Evolutionary conservation across 2,797 vertebrate species (phyloP).

Genomic region (Nothura maculosa): DNA sequence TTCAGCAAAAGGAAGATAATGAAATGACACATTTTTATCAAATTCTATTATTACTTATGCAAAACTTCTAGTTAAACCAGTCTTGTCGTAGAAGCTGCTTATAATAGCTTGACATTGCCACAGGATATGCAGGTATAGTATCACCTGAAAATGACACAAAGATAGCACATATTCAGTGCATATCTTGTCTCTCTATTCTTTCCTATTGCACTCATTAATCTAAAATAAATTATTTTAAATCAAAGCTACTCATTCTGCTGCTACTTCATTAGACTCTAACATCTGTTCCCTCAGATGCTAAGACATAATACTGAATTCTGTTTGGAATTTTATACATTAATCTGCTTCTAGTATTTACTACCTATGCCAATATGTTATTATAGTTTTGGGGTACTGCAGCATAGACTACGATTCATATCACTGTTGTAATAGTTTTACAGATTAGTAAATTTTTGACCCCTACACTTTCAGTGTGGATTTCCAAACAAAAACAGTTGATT

Average conservation of each 20-base stretch:
- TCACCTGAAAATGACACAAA: constrained; percentile 33
- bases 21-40: not conserved
- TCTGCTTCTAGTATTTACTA: not conserved
- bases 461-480: not conserved
- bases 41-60: not conserved
- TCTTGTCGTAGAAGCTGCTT: not conserved
- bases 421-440: not conserved
- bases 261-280: not conserved
- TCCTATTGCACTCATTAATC: not conserved
- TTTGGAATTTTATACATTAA: not conserved
- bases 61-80: not conserved
- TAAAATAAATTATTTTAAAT: not conserved
- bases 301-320: not conserved
- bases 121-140: not conserved
- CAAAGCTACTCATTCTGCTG: not conserved
- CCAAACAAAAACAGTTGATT: not conserved
- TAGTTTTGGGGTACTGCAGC: not conserved
- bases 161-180: constrained; percentile 19
- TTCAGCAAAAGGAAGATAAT: not conserved
- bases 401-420: not conserved
- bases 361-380: not conserved
- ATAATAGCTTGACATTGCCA: not conserved
- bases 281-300: not conserved
- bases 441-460: not conserved
- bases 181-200: not conserved